Evolutionary conservation across 2,113 vertebrate genomes (phyloP).

Genomic region (Acanthochromis polyacanthus): DNA sequence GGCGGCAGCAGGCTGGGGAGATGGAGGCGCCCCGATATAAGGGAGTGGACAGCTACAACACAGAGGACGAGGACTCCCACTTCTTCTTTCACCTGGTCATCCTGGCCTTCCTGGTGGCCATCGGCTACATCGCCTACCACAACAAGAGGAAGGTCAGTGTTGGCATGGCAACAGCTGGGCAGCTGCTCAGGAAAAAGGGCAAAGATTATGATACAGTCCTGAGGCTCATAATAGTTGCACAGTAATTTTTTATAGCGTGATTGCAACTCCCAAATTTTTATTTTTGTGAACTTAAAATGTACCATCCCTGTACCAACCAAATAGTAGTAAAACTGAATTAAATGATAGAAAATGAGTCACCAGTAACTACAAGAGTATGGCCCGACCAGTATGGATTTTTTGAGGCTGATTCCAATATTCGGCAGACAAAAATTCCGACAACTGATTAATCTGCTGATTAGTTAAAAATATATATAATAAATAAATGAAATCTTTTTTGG

Average conservation of each 20-base stretch:
- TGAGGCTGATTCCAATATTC: too few species aligned
- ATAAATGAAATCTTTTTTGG: too few species aligned
- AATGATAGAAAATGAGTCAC: neutral
- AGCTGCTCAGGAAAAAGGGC: too few species aligned
- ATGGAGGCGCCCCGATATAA: slow-evolving; percentile 66
- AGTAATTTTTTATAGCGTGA: neutral
- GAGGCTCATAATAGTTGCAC: too few species aligned
- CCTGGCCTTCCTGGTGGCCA: slow-evolving; percentile 92
- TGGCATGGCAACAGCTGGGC: neutral
- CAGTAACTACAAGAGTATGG: neutral
- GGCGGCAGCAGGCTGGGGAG: slow-evolving; percentile 47
- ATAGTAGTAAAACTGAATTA: neutral
- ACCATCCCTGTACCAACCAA: neutral
- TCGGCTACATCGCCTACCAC: slow-evolving; percentile 95
- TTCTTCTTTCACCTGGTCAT: slow-evolving; percentile 96
- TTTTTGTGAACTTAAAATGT: too few species aligned
- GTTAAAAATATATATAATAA: too few species aligned
- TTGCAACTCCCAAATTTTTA: neutral
- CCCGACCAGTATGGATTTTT: too few species aligned
- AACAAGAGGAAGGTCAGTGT: slow-evolving; percentile 95
- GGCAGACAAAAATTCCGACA: too few species aligned
- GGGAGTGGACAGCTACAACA: slow-evolving; percentile 74
- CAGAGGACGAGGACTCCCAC: slow-evolving; percentile 92
- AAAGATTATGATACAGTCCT: neutral
- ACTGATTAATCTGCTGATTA: too few species aligned